Evolutionary conservation across 2,113 vertebrate species (phyloP).

Genomic region (Platichthys flesus): DNA sequence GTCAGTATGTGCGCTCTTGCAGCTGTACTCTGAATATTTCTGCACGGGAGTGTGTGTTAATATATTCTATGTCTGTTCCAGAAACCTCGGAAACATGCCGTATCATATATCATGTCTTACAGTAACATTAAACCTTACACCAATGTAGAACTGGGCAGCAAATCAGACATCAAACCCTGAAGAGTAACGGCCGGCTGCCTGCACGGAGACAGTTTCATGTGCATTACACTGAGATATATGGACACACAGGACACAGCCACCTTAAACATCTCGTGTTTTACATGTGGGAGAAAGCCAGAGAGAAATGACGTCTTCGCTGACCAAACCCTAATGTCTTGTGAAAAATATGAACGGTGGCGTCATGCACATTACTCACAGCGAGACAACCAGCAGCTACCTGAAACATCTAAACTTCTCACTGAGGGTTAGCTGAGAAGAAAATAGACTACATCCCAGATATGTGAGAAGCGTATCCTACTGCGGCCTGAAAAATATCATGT

Average conservation of each 20-base stretch:
- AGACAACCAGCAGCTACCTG: slow-evolving; percentile 57
- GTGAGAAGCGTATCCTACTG: slow-evolving; percentile 10
- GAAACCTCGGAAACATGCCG: slow-evolving; percentile 56
- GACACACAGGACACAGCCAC: slow-evolving; percentile 35
- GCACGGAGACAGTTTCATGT: slow-evolving; percentile 60
- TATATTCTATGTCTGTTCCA: slow-evolving; percentile 53
- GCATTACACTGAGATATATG: slow-evolving; percentile 66
- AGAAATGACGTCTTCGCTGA: slow-evolving; percentile 59
- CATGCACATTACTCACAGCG: slow-evolving; percentile 35
- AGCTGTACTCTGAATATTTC: slow-evolving; percentile 51
- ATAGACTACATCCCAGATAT: slow-evolving; percentile 20
- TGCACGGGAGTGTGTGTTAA: slow-evolving; percentile 43
- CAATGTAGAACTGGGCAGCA: slow-evolving; percentile 60
- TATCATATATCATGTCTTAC: slow-evolving; percentile 66
- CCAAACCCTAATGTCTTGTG: slow-evolving; percentile 50
- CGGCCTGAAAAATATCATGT: slow-evolving; percentile 9
- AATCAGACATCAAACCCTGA: slow-evolving; percentile 65
- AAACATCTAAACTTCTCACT: slow-evolving; percentile 40
- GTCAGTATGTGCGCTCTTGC: slow-evolving; percentile 35
- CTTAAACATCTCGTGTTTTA: slow-evolving; percentile 60
- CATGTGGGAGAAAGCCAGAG: slow-evolving; percentile 55
- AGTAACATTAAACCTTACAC: slow-evolving; percentile 71
- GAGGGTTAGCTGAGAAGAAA: slow-evolving; percentile 1
- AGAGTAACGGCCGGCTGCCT: slow-evolving; percentile 52
- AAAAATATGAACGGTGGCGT: slow-evolving; percentile 55